Evolutionary conservation across 2,113 vertebrate genomes (phyloP), one percentile per base, ranked within the genome.

Genomic region (Larimichthys crocea): DNA sequence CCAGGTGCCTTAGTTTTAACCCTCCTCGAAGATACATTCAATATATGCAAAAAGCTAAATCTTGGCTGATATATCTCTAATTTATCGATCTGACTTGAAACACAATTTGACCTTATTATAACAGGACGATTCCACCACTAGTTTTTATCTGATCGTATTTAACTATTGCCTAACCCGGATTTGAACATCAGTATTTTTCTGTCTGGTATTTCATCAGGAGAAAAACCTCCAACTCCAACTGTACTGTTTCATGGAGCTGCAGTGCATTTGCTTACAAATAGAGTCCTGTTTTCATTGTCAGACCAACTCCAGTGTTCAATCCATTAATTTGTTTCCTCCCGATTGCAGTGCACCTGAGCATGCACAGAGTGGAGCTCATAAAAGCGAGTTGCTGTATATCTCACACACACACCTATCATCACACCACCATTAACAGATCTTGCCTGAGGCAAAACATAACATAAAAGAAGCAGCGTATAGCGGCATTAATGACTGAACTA

Each of bases 291-390:
- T 83, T 87, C 55, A 74, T 24, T 84, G 72, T 81, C 83, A 79
- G 19, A 75, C 12, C 72, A 74, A 59, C 59, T 85, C 72, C 77
- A 29, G 10, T 44, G 50, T 69, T 74, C 77, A 69, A 9, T 79
- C 71, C 75, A 84, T 80, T 91, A 26, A 90, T 86, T 84, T 82
- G 62, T 57, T 72, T 74, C 35, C 60, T 73, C 29, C 56, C 71
- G 64, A 89, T 74, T 83, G 79, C 78, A 61, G 62, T 82, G 61
- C 74, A 75, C 85, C 85, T 80, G 76, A 76, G 64, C 63, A 16
- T 78, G 48, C 75, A 67, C 67, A 31, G 19, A 71, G 64, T 59
- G 14, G 9, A 81, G 79, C 73, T 86, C 66, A 76, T 88, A 79
- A 87, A 89, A 57, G 29, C 11, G 40, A 56, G 55, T 15, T 40